phyloP scores from a whole-genome alignment of 92 coral and sea anemone species.

The Porites cylindrica region DNA sequence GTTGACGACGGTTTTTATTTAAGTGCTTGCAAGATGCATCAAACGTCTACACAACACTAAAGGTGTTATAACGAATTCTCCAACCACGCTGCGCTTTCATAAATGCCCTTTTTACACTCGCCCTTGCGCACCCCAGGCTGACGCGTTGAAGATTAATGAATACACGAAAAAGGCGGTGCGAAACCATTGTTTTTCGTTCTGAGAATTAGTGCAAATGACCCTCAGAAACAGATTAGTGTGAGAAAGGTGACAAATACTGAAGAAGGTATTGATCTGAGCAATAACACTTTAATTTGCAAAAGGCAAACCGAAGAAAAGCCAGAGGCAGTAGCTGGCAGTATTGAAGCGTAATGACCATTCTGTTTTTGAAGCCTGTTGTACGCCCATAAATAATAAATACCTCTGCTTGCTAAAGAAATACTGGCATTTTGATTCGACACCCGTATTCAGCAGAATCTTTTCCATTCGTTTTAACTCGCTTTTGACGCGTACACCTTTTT shows the following conservation, averaged over 20 bases:
- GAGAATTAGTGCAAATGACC: neutral
- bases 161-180: neutral
- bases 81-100: too few species aligned
- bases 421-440: neutral
- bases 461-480: neutral
- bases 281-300: neutral
- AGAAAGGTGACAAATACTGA: neutral
- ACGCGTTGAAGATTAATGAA: constrained; percentile 3
- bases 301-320: neutral
- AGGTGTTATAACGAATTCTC: too few species aligned
- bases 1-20: neutral
- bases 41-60: neutral
- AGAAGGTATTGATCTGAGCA: neutral
- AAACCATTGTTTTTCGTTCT: neutral
- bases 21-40: neutral
- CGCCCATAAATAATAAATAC: neutral
- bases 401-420: neutral
- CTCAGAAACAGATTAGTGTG: neutral
- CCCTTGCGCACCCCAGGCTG: neutral
- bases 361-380: neutral
- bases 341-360: neutral
- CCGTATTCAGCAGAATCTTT: neutral
- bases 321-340: neutral
- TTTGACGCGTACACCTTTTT: neutral
- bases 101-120: too few species aligned